These are phyloP conservation scores for Pseudoips prasinana DNA, from an alignment of 2,888 invertebrate species.

Conservation along the genomic window DNA sequence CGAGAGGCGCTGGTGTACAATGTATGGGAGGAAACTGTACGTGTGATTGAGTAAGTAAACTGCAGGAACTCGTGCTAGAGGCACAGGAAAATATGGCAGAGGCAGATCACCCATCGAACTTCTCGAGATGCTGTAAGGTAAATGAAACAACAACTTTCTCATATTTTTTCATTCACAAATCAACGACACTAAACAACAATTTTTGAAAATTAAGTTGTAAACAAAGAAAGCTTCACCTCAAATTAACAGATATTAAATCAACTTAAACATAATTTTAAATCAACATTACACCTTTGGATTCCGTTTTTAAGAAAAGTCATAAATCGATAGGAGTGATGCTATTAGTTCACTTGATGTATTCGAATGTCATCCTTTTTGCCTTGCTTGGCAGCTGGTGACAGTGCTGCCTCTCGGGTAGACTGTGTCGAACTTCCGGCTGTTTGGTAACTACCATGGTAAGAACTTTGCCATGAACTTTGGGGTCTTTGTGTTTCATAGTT, in stretches of 20 bases:
- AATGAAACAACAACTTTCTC: conserved; percentile 7
- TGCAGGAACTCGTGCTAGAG: too few species aligned
- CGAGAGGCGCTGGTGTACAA: too few species aligned
- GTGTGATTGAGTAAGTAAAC: too few species aligned
- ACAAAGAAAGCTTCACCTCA: conserved; percentile 6
- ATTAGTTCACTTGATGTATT: conserved; percentile 8
- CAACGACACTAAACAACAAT: conserved; percentile 8
- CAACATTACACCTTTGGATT: conserved; percentile 3
- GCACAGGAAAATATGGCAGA: conserved; percentile 8
- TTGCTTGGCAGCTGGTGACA: conserved; percentile 6
- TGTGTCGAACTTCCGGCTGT: conserved; percentile 9
- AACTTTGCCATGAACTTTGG: conserved; percentile 4
- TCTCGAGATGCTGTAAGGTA: conserved; percentile 6
- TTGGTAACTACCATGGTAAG: conserved; percentile 6
- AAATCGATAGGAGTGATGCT: conserved; percentile 6
- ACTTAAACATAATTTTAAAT: conserved; percentile 3
- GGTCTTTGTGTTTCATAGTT: conserved; percentile 7
- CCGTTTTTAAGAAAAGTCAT: conserved; percentile 4
- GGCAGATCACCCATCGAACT: conserved; percentile 8
- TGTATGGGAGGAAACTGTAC: too few species aligned
- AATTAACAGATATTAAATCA: conserved; percentile 8
- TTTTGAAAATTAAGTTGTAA: conserved; percentile 8
- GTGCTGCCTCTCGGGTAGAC: conserved; percentile 10
- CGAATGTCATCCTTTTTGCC: conserved; percentile 7
- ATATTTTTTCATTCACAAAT: conserved; percentile 9